A percentile compares a stretch with the other conserved stretches of the same genome.
Conservation (phyloP, 2,797 vertebrate genomes). For the Stomatorhinus walkeri region DNA sequence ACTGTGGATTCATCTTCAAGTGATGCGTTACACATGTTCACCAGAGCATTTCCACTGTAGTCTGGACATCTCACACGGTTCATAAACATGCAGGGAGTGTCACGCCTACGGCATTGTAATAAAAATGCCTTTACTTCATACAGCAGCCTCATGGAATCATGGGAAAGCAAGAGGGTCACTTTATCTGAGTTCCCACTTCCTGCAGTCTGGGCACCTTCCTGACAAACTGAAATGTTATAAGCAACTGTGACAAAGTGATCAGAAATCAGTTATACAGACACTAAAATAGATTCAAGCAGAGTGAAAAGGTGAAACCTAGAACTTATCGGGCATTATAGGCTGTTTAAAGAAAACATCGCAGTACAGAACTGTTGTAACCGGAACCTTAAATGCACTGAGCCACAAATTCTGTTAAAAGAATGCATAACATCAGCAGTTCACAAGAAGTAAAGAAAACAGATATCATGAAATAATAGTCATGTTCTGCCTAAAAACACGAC, state of each 20-base stretch:
- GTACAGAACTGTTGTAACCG: background rate
- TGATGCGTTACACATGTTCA: background rate
- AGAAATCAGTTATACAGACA: background rate
- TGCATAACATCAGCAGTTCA: background rate
- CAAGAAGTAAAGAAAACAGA: background rate
- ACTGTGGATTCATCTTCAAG: background rate
- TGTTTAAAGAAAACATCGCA: background rate
- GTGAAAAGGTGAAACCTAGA: background rate
- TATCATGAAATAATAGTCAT: background rate
- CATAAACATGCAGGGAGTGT: background rate
- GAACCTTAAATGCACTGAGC: background rate
- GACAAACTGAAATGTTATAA: background rate
- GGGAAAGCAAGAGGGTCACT: background rate
- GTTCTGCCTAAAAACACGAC: background rate
- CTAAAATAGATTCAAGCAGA: background rate
- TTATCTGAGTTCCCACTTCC: background rate
- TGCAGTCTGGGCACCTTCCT: background rate
- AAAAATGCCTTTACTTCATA: background rate
- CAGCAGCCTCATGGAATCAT: background rate
- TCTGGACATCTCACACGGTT: background rate
- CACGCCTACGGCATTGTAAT: background rate
- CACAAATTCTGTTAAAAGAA: background rate
- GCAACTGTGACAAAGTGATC: background rate
- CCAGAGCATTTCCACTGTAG: background rate
- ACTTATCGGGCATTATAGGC: constrained; percentile 25